Evolutionary conservation across 2,797 vertebrate species (phyloP).

Genomic region (Poecilia picta): DNA sequence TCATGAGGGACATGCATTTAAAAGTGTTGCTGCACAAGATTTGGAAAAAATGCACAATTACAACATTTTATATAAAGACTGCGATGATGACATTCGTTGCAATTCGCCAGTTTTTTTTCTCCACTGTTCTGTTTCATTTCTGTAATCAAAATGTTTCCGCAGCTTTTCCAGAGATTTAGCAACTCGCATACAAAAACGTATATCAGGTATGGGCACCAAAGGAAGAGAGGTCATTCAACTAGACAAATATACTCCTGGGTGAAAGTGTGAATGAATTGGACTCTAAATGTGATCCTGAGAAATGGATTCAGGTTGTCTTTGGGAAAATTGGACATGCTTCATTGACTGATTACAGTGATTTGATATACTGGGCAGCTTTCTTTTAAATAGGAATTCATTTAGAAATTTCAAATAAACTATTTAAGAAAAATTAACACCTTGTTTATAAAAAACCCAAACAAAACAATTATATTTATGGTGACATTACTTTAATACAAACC

Average conservation of each 20-base stretch:
- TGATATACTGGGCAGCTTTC: background rate
- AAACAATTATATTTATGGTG: background rate
- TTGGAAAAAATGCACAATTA: background rate
- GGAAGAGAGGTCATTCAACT: background rate
- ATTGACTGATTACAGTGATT: background rate
- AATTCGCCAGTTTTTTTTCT: background rate
- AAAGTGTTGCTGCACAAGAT: background rate
- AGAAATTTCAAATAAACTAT: background rate
- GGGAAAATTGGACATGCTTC: background rate
- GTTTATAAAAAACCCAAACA: background rate
- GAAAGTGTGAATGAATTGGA: background rate
- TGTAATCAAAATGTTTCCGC: background rate
- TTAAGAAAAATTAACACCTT: background rate
- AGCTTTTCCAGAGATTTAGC: background rate
- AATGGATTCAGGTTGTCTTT: background rate
- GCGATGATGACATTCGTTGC: background rate
- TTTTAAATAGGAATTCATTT: background rate
- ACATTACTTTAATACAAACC: constrained; percentile 8
- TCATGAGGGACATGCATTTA: constrained; percentile 11
- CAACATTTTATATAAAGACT: background rate
- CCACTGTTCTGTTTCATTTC: background rate
- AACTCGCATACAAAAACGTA: background rate
- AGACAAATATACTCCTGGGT: background rate
- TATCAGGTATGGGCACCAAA: background rate
- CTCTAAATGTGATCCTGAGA: background rate